Conservation (phyloP, 1,140 invertebrate species). For the Eupristina koningsbergeri region DNA sequence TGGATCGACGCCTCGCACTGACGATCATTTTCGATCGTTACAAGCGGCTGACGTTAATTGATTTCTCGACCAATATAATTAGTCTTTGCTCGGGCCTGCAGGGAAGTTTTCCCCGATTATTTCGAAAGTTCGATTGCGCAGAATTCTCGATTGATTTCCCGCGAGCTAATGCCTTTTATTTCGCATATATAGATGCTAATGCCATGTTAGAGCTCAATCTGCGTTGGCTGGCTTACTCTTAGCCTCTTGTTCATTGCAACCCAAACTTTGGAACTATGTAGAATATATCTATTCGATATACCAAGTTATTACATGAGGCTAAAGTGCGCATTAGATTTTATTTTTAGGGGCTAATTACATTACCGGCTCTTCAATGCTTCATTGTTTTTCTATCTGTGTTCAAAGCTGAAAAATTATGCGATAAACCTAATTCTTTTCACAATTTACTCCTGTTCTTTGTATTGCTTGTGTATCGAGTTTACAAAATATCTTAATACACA, state of each 20-base stretch:
- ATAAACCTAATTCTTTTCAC: background rate
- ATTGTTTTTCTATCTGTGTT: background rate
- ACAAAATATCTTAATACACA: too few relatives aligned
- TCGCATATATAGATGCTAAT: background rate
- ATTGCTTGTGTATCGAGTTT: too few relatives aligned
- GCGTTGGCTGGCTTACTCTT: too few relatives aligned
- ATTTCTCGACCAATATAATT: slow-evolving; percentile 61
- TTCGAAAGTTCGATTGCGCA: slow-evolving; percentile 29
- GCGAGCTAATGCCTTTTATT: background rate
- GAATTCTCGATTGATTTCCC: background rate
- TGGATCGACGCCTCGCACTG: background rate
- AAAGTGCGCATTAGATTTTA: background rate
- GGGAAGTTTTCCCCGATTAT: slow-evolving; percentile 31
- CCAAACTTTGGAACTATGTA: background rate
- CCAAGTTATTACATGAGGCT: background rate
- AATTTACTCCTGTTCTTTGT: too few relatives aligned
- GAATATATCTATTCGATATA: background rate
- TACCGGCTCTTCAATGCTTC: too few relatives aligned
- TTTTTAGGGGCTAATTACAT: background rate
- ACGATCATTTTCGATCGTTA: slow-evolving; percentile 22
- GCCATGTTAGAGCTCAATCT: background rate
- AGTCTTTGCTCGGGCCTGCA: slow-evolving; percentile 20
- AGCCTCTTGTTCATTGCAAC: too few relatives aligned
- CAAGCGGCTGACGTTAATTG: slow-evolving; percentile 59
- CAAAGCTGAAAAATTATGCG: background rate